Conservation (phyloP, 1,140 invertebrate species). For the Hermetia illucens region DNA sequence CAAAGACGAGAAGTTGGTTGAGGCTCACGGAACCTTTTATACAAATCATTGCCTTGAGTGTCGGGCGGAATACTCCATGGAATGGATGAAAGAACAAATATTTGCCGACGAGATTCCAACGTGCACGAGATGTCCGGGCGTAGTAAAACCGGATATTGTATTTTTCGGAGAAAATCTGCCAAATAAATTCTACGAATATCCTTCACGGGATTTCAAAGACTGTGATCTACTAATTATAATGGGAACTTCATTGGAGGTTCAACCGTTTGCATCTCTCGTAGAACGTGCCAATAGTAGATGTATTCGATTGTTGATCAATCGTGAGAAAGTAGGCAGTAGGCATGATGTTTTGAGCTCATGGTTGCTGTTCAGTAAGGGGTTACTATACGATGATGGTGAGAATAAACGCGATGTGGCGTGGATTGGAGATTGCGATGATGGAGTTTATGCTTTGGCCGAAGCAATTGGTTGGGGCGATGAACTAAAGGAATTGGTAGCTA, state of each 20-base stretch:
- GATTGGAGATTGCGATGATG: constrained; percentile 79
- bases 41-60: constrained; percentile 77
- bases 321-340: constrained; percentile 53
- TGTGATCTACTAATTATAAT: constrained; percentile 91
- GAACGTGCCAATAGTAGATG: constrained; percentile 50
- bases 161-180: constrained; percentile 89
- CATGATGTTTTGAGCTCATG: constrained; percentile 33
- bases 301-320: constrained; percentile 73
- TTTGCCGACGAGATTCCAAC: constrained; percentile 56
- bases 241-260: constrained; percentile 88
- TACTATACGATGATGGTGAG: constrained; percentile 49
- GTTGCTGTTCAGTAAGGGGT: constrained; percentile 32
- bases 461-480: constrained; percentile 70
- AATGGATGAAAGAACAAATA: constrained; percentile 65
- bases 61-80: constrained; percentile 51
- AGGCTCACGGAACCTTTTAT: constrained; percentile 88
- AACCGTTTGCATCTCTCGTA: constrained; percentile 86
- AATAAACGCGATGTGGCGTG: constrained; percentile 70
- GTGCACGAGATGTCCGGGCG: constrained; percentile 50
- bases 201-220: constrained; percentile 59
- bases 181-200: constrained; percentile 49
- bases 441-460: constrained; percentile 60
- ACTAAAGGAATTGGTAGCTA: constrained; percentile 38
- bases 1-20: constrained; percentile 70
- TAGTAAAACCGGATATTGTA: constrained; percentile 89